Evolutionary conservation across 1,140 invertebrate genomes (phyloP).

Genomic region (Caenorhabditis brenneri): DNA sequence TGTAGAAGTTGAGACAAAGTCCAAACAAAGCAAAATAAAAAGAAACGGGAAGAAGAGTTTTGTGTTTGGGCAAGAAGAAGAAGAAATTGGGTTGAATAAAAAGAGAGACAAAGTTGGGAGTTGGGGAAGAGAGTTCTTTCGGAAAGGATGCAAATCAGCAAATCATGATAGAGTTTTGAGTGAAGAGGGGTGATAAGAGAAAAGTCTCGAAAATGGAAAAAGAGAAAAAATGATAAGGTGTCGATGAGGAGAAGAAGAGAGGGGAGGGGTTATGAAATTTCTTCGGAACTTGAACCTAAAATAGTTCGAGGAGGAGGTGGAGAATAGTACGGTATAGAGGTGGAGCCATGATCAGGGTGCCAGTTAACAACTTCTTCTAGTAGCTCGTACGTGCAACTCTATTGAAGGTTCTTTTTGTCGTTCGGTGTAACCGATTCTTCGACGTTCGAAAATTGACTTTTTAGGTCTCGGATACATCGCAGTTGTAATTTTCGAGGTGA

Average conservation of each 20-base stretch:
- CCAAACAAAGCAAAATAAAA: neutral
- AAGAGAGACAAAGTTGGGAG: neutral
- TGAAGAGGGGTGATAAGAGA: neutral
- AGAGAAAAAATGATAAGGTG: neutral
- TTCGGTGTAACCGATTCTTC: too few relatives aligned
- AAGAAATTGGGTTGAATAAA: neutral
- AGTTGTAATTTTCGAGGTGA: too few relatives aligned
- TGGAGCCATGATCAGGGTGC: too few relatives aligned
- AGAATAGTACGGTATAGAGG: too few relatives aligned
- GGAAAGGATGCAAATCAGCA: slow-evolving; percentile 14
- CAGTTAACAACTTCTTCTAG: too few relatives aligned
- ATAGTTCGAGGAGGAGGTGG: too few relatives aligned
- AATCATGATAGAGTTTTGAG: neutral
- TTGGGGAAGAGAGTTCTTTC: neutral
- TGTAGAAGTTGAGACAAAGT: slow-evolving; percentile 4
- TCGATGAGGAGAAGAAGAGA: neutral
- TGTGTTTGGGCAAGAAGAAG: neutral
- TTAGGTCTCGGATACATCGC: too few relatives aligned
- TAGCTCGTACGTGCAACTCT: too few relatives aligned
- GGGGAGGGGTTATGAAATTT: neutral
- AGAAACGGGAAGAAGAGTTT: too few relatives aligned
- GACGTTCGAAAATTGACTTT: too few relatives aligned
- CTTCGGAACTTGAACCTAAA: too few relatives aligned
- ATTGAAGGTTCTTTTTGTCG: too few relatives aligned
- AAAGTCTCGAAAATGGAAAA: neutral